These are phyloP conservation scores for Tychaedon coryphoeus DNA, from an alignment of 2,113 vertebrate genomes.

Conservation along the genomic window DNA sequence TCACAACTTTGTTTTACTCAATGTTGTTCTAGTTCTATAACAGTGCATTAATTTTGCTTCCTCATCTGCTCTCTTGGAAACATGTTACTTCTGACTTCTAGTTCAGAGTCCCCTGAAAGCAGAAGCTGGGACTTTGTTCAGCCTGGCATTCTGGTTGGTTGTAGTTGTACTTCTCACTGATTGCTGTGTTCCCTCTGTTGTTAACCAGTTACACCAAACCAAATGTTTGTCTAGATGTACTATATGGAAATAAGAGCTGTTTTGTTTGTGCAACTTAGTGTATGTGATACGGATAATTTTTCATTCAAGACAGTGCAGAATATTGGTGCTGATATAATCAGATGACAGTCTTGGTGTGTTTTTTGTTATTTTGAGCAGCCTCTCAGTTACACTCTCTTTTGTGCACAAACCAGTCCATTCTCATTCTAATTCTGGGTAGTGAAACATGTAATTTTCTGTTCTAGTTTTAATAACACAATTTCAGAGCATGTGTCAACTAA, in stretches of 20 bases:
- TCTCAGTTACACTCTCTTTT: neutral
- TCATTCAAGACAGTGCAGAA: neutral
- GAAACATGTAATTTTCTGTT: slow-evolving; percentile 36
- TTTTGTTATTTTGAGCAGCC: neutral
- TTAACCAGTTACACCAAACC: neutral
- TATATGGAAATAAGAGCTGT: neutral
- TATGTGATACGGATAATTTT: neutral
- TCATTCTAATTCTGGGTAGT: slow-evolving; percentile 15
- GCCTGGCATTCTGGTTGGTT: neutral
- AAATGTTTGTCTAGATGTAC: neutral
- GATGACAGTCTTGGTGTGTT: neutral
- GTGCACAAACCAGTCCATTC: slow-evolving; percentile 1
- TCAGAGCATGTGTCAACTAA: neutral
- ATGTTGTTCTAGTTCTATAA: neutral
- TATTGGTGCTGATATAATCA: neutral
- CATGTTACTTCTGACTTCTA: neutral
- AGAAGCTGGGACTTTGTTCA: neutral
- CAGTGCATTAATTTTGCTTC: neutral
- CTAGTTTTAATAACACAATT: neutral
- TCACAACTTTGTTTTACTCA: neutral
- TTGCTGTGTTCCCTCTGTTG: neutral
- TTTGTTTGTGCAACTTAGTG: neutral
- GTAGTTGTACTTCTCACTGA: neutral
- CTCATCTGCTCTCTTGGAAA: neutral
- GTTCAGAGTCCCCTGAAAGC: neutral